Percentiles rank a stretch among this genome's conserved stretches.
These are phyloP conservation scores for Molorchus minor DNA, from an alignment of 2,888 invertebrate species.

Conservation along the genomic window DNA sequence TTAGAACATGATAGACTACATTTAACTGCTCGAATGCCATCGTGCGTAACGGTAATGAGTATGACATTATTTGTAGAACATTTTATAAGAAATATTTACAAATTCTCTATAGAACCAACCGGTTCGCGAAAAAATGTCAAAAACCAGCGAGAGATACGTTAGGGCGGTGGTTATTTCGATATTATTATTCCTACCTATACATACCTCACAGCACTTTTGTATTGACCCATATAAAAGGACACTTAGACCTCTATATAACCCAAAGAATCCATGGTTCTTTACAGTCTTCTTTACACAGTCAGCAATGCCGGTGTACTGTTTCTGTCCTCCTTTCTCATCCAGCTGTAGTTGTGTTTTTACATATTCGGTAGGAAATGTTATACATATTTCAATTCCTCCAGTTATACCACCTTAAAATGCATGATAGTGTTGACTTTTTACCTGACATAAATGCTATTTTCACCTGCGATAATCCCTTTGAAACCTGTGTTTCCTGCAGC, in stretches of 20 bases:
- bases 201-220: conserved; percentile 96
- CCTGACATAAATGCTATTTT: not conserved
- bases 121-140: too few relatives aligned
- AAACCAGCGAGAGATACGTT: too few relatives aligned
- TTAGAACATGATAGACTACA: too few relatives aligned
- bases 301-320: conserved; percentile 84
- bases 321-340: conserved; percentile 88
- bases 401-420: conserved; percentile 82
- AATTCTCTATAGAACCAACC: too few relatives aligned
- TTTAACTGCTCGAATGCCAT: too few relatives aligned
- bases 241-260: conserved; percentile 94
- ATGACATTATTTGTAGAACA: too few relatives aligned
- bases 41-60: too few relatives aligned
- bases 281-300: conserved; percentile 96
- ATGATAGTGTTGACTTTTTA: not conserved
- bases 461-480: conserved; percentile 85
- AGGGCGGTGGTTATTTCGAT: too few relatives aligned
- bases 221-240: conserved; percentile 97
- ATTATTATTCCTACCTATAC: too few relatives aligned
- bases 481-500: conserved; percentile 78
- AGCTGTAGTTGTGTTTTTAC: conserved; percentile 99
- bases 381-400: conserved; percentile 98
- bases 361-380: conserved; percentile 98
- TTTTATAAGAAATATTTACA: too few relatives aligned
- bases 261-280: conserved; percentile 84